A percentile compares a stretch with the other conserved stretches of the same genome.
phyloP scores from a whole-genome alignment of 1,140 invertebrate genomes.

The Acromyrmex heyeri region DNA sequence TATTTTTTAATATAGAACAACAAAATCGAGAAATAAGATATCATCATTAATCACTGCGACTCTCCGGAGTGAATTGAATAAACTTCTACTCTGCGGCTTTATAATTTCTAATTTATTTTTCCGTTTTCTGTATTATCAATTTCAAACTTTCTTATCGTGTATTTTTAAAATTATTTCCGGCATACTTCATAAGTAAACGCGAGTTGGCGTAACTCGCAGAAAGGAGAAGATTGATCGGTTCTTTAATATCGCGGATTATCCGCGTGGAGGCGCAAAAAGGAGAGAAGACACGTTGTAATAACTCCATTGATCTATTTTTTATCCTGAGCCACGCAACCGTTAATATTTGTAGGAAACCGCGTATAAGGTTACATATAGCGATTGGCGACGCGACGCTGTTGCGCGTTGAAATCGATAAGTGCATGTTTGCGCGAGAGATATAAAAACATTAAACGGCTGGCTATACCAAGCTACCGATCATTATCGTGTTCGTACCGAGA shows the following conservation, averaged over 20 bases:
- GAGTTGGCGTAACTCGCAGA: constrained; percentile 5
- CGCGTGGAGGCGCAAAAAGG: constrained; percentile 19
- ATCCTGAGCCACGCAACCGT: constrained; percentile 15
- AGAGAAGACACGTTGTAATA: constrained; percentile 30
- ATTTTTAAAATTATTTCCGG: neutral
- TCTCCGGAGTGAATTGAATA: neutral
- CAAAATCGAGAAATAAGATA: constrained; percentile 10
- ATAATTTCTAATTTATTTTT: neutral
- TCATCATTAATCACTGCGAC: neutral
- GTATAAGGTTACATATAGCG: constrained; percentile 14
- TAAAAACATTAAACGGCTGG: constrained; percentile 35
- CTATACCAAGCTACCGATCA: constrained; percentile 31
- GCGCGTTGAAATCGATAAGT: constrained; percentile 57
- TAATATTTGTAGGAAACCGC: constrained; percentile 39
- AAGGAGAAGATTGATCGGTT: constrained; percentile 45
- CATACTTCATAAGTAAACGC: neutral
- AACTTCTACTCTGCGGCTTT: neutral
- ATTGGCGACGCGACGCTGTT: constrained; percentile 18
- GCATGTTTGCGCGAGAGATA: constrained; percentile 35
- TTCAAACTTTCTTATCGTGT: neutral
- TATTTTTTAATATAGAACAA: neutral
- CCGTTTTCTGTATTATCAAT: neutral
- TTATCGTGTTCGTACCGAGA: constrained; percentile 37
- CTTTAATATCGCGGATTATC: constrained; percentile 52
- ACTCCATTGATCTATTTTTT: constrained; percentile 48